Conservation (phyloP, 2,888 invertebrate genomes). For the Pollenia labialis region DNA sequence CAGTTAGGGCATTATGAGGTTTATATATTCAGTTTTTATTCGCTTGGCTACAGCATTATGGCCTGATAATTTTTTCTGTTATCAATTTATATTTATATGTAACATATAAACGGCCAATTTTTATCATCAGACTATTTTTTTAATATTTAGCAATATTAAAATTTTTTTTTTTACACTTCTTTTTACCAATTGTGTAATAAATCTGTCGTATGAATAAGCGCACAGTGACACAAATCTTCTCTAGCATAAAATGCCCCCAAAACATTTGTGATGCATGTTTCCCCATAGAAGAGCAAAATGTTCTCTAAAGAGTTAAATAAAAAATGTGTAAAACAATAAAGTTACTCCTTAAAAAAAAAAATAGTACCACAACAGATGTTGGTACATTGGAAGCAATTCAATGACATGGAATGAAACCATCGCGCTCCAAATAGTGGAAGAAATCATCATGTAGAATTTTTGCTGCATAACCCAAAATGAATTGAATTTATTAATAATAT, state of each 20-base stretch:
- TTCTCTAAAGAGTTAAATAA: slow-evolving; percentile 22
- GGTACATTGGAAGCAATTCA: slow-evolving; percentile 22
- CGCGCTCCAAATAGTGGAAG: slow-evolving; percentile 16
- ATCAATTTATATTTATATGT: too few relatives aligned
- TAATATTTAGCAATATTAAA: background rate
- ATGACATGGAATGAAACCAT: slow-evolving; percentile 55
- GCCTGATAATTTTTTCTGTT: too few relatives aligned
- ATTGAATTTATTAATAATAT: slow-evolving; percentile 70
- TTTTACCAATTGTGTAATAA: slow-evolving; percentile 57
- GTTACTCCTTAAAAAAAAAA: background rate
- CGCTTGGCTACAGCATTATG: too few relatives aligned
- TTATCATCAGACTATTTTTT: background rate
- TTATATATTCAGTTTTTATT: too few relatives aligned
- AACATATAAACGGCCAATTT: background rate
- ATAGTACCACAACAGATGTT: slow-evolving; percentile 59
- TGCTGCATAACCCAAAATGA: slow-evolving; percentile 50
- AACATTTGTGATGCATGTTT: background rate
- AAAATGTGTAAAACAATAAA: background rate
- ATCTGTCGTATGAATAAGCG: slow-evolving; percentile 34
- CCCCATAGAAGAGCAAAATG: slow-evolving; percentile 4
- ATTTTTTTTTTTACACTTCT: slow-evolving; percentile 32
- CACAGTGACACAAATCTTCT: background rate
- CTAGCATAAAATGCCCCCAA: slow-evolving; percentile 17
- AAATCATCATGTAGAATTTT: background rate
- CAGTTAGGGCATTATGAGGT: too few relatives aligned